Evolutionary conservation across 2,113 vertebrate genomes (phyloP), one percentile per base, ranked within the genome.

Genomic region (Thunnus thynnus): DNA sequence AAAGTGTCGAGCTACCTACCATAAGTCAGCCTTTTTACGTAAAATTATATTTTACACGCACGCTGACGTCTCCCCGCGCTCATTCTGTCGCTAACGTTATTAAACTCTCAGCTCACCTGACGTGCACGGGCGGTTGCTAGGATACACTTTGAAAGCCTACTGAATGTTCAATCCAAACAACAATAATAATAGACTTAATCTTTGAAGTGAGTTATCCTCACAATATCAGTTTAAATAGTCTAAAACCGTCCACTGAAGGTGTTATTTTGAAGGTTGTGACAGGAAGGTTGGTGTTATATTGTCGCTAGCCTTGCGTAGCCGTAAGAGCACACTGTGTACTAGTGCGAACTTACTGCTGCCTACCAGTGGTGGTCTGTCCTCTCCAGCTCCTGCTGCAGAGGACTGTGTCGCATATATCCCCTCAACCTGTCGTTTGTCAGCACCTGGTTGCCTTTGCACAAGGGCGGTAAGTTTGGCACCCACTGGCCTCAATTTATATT

Each of bases 391-490:
- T 56, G 46, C 73, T 44, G 61, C 77, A 1, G 52, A 56, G n/a
- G 20, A 22, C 52, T 46, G 78, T 60, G 51, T 70, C 55, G 73
- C 30, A 58, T 30, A 56, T 52, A 77, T 51, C 50, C 27, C 13
- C 55, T 47, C 50, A 20, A 25, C 32, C 57, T 72, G 58, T 72
- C 41, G 46, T 72, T 18, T 87, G 75, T 87, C 73, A 65, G 58
- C 80, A 87, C 81, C 80, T 32, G 69, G 20, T 79, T 86, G 83
- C 79, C 82, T 84, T 86, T 83, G 80, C 68, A 83, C 68, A 50
- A 89, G 84, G 81, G 84, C 70, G 87, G 90, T 90, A 89, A 85
- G 89, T 74, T 57, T 0, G 6, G 47, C 48, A 2, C 20, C 0
- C 10, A 13, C 20, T 27, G n/a, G 3, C 1, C 17, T 41, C 2